A percentile compares a stretch with the other conserved stretches of the same genome.
These are phyloP conservation scores for Globicephala melas DNA, from an alignment of 2,113 vertebrate genomes.

Conservation along the genomic window DNA sequence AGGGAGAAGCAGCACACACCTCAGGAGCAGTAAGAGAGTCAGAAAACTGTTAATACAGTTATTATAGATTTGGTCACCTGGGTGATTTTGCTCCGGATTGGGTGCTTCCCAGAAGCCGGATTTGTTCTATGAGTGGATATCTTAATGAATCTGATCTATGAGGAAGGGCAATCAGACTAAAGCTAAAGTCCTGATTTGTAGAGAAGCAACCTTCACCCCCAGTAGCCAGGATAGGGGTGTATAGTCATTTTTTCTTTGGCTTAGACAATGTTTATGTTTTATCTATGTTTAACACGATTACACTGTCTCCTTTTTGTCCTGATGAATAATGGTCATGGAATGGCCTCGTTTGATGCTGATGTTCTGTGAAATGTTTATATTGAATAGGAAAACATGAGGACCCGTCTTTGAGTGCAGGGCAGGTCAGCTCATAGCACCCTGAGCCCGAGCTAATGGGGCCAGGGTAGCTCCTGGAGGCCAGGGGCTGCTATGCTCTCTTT, in stretches of 20 bases:
- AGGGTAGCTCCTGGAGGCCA: accelerated
- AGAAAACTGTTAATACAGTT: accelerated
- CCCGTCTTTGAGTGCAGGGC: neutral
- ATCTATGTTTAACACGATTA: neutral
- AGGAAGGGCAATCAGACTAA: neutral
- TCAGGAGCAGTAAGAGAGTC: neutral
- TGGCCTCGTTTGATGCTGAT: neutral
- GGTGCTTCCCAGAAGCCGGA: neutral
- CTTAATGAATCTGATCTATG: neutral
- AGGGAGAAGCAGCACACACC: neutral
- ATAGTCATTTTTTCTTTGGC: neutral
- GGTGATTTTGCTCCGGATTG: neutral
- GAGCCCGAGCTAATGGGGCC: too few species aligned
- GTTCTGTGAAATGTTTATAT: neutral
- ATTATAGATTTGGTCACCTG: neutral
- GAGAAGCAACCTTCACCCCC: neutral
- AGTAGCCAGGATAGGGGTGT: neutral
- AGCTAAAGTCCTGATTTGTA: neutral
- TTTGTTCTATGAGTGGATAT: neutral
- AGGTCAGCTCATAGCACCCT: accelerated
- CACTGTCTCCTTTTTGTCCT: neutral
- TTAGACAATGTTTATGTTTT: neutral
- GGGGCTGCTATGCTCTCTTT: too few species aligned
- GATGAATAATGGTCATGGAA: neutral
- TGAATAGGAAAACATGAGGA: too few species aligned